Conservation (phyloP, 2,888 invertebrate genomes). For the Euspilapteryx auroguttella region DNA sequence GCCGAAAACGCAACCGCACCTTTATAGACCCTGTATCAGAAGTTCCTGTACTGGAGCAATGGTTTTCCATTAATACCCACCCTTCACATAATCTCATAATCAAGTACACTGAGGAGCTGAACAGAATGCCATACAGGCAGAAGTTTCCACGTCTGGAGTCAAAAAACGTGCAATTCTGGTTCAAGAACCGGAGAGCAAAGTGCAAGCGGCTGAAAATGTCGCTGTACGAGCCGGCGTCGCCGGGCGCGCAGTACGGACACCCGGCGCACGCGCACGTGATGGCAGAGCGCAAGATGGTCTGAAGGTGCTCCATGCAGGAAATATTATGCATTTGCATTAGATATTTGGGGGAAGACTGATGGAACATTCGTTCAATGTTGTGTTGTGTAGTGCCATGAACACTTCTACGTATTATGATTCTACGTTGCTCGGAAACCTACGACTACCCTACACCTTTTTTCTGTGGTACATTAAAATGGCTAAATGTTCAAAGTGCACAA, state of each 20-base stretch:
- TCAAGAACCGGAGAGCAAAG: constrained; percentile 97
- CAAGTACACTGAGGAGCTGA: constrained; percentile 96
- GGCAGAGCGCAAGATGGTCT: constrained; percentile 52
- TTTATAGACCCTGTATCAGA: constrained; percentile 99
- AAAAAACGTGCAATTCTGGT: constrained; percentile 99
- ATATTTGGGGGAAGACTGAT: constrained; percentile 37
- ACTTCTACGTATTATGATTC: too few species aligned
- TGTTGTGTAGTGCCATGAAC: constrained; percentile 55
- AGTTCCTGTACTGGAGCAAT: constrained; percentile 90
- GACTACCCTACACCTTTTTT: too few species aligned
- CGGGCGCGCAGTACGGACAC: constrained; percentile 60
- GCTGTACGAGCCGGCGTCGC: constrained; percentile 73
- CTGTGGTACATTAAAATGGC: too few species aligned
- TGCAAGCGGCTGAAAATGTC: constrained; percentile 95
- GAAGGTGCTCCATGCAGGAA: constrained; percentile 10
- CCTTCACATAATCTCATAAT: constrained; percentile 97
- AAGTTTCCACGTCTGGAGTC: constrained; percentile 98
- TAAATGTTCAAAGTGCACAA: too few species aligned
- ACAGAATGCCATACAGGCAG: constrained; percentile 95
- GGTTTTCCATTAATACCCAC: constrained; percentile 98
- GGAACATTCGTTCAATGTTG: constrained; percentile 42
- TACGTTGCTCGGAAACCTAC: too few species aligned
- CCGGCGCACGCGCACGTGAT: constrained; percentile 57
- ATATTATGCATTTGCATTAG: too few species aligned
- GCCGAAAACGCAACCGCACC: constrained; percentile 93